phyloP scores from a whole-genome alignment of 35 echinoderm and acorn worm genomes.

The Patiria miniata region DNA sequence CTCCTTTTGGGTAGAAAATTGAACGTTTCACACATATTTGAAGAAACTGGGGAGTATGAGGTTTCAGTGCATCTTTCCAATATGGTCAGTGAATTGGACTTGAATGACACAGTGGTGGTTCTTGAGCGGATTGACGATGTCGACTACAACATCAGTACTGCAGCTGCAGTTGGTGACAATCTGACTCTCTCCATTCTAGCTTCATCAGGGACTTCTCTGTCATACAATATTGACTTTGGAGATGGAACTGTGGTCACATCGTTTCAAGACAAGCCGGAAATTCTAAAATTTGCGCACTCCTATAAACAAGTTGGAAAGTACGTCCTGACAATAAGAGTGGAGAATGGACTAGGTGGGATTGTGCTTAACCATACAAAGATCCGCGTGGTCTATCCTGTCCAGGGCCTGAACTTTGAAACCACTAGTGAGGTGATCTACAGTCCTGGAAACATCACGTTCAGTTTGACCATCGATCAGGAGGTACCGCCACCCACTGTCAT shows the following conservation, averaged over 20 bases:
- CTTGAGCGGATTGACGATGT: conserved; percentile 16
- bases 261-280: conserved; percentile 7
- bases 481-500: conserved; percentile 20
- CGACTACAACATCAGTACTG: neutral
- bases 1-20: neutral
- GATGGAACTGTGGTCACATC: neutral
- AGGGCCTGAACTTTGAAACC: neutral
- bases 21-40: conserved; percentile 31
- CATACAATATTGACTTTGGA: conserved; percentile 29
- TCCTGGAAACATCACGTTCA: conserved; percentile 13
- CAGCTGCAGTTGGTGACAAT: neutral
- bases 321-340: neutral
- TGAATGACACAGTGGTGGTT: neutral
- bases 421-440: neutral
- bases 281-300: neutral
- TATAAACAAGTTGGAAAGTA: neutral
- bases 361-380: conserved; percentile 1
- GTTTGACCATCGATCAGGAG: neutral
- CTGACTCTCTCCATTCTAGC: neutral
- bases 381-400: conserved; percentile 4
- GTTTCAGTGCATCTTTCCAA: conserved; percentile 16
- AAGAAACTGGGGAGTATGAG: neutral
- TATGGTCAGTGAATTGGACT: neutral
- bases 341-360: neutral
- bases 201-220: neutral